Base-by-base conservation (phyloP, 2,888 invertebrate genomes). In the Agrilus cyanescens region DNA sequence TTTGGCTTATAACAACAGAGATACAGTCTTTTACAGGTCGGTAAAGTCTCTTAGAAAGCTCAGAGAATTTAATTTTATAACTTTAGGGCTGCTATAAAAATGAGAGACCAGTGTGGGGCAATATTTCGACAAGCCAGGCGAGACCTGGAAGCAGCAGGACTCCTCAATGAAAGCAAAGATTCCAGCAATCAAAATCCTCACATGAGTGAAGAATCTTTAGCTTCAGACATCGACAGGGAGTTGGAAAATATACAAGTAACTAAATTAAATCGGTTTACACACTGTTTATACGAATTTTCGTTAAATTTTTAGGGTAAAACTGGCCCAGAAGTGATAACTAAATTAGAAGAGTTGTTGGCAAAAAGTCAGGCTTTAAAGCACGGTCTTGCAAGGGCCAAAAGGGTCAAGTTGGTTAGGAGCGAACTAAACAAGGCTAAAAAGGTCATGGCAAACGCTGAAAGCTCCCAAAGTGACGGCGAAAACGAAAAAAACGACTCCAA, bases 1-100 rank as follows among this genome's bases (percentile, higher is more conserved):
- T 60, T 74, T 93, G 56, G 85, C 85, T 0, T 98, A 97, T 64
- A 98, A 98, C 64, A 84, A 87, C 50, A 88, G 89, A 60, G 94
- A 95, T 55, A 95, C 95, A 0, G 85, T 94, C 43, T 96, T 91
- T 65, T 95, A 94, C 65, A 72, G 74, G 76, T 76, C 62, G 66
- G 52, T 13, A 12, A 37, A 3, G 18, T 32, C 10, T 43, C 31
- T 12, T 33, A 18, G 12, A 37, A 29, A 30, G 30, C 15, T 3
- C 15, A 38, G 25, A 30, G 1, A 32, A 38, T 15, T 13, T 12
- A 37, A 38, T 15, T 12, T 36, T 33, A 35, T 30, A 4, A 29
- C 31, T 56, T 25, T 51, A 80, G 86, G 41, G 85, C 91, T 2
- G 95, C 87, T 1, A 71, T 87, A 2, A 85, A 85, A 58, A 85